Percentiles rank a stretch among this genome's conserved stretches.
These are phyloP conservation scores for Hylyphantes graminicola DNA, from an alignment of 1,140 invertebrate species.

Conservation along the genomic window DNA sequence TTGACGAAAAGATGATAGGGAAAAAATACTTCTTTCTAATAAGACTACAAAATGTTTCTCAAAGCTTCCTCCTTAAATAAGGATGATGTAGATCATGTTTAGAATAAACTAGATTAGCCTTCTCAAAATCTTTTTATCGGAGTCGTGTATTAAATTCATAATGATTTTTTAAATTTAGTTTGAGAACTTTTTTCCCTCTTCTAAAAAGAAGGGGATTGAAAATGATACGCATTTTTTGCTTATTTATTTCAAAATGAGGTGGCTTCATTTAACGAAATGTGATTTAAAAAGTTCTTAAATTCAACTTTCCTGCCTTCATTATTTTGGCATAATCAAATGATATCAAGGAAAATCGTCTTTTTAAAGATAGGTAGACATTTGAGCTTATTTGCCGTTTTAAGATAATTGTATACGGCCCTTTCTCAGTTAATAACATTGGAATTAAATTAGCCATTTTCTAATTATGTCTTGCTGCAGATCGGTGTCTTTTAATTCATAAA, in stretches of 20 bases:
- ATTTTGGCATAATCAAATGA: slow-evolving; percentile 17
- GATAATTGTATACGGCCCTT: slow-evolving; percentile 15
- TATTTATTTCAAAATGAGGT: background rate
- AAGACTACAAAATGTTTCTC: slow-evolving; percentile 28
- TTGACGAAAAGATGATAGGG: slow-evolving; percentile 26
- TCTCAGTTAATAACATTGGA: slow-evolving; percentile 24
- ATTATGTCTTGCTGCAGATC: slow-evolving; percentile 7
- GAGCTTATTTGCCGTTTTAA: slow-evolving; percentile 1
- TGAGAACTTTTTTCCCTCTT: slow-evolving; percentile 11
- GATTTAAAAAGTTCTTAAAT: slow-evolving; percentile 27
- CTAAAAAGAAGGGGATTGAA: slow-evolving; percentile 7
- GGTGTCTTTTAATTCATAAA: background rate
- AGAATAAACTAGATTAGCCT: slow-evolving; percentile 41
- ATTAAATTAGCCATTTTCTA: slow-evolving; percentile 24
- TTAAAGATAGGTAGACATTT: slow-evolving; percentile 6
- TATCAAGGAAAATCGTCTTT: slow-evolving; percentile 3
- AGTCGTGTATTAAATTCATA: slow-evolving; percentile 43
- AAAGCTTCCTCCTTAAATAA: slow-evolving; percentile 33
- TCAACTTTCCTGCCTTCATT: slow-evolving; percentile 15
- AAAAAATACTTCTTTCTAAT: background rate
- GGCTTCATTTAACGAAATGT: slow-evolving; percentile 25
- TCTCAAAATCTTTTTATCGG: slow-evolving; percentile 26
- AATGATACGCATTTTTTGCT: background rate
- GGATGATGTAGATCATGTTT: slow-evolving; percentile 35
- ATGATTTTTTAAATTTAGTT: slow-evolving; percentile 27